A percentile compares a stretch with the other conserved stretches of the same genome.
phyloP scores from a whole-genome alignment of 2,888 invertebrate species.

The Alcis repandata region DNA sequence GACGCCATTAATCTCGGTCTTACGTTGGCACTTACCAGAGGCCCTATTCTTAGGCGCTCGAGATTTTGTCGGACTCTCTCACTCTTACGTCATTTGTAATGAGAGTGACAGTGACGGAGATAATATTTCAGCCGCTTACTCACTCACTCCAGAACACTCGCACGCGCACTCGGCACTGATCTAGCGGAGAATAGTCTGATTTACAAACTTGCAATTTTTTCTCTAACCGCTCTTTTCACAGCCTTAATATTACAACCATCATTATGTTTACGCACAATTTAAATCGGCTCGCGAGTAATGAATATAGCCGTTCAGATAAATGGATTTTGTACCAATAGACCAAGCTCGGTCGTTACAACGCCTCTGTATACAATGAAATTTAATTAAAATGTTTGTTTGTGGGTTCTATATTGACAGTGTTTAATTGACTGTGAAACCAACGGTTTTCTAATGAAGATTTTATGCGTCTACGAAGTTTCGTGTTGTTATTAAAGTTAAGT shows the following conservation, averaged over 20 bases:
- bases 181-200: too few species aligned
- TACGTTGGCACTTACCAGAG: too few species aligned
- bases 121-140: too few species aligned
- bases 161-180: too few species aligned
- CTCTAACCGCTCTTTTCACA: conserved; percentile 38
- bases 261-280: conserved; percentile 75
- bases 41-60: too few species aligned
- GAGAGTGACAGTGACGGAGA: too few species aligned
- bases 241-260: conserved; percentile 59
- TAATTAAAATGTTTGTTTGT: conserved; percentile 34
- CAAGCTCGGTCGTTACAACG: conserved; percentile 26
- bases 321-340: conserved; percentile 57
- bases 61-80: too few species aligned
- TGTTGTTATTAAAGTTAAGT: conserved; percentile 4
- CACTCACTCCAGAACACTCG: too few species aligned
- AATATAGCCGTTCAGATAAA: conserved; percentile 66
- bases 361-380: conserved; percentile 34
- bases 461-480: conserved; percentile 1
- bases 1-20: too few species aligned
- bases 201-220: background rate
- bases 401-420: conserved; percentile 25
- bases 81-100: too few species aligned
- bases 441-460: conserved; percentile 8
- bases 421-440: conserved; percentile 29
- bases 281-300: conserved; percentile 67